These are phyloP conservation scores for Creontiades dilutus DNA, from an alignment of 2,888 invertebrate species.

Conservation along the genomic window DNA sequence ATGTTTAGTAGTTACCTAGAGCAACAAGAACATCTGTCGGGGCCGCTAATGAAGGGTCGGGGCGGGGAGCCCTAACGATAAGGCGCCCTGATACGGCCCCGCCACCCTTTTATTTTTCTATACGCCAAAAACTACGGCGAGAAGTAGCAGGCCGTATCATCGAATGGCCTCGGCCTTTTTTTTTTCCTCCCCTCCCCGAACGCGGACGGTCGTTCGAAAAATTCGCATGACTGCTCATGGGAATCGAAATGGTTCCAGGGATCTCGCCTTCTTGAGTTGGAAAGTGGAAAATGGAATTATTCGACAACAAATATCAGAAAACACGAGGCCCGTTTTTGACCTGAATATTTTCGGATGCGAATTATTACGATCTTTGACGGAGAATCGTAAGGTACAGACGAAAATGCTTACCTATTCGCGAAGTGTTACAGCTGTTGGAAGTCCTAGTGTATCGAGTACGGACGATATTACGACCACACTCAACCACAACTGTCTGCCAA, in stretches of 20 bases:
- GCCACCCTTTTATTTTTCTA: background rate
- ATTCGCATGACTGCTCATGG: constrained; percentile 52
- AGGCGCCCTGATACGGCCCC: constrained; percentile 6
- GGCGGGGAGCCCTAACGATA: background rate
- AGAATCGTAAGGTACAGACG: too few species aligned
- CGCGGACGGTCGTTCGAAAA: background rate
- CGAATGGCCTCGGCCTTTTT: background rate
- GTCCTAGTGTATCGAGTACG: too few species aligned
- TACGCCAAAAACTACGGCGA: background rate
- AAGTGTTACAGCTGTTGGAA: too few species aligned
- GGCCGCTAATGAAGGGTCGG: constrained; percentile 23
- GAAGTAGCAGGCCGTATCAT: background rate
- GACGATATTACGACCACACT: too few species aligned
- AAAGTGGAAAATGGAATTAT: background rate
- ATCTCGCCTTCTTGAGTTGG: background rate
- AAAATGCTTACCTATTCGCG: too few species aligned
- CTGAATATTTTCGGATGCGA: too few species aligned
- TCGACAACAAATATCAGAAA: background rate
- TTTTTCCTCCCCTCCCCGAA: background rate
- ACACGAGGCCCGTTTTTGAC: too few species aligned
- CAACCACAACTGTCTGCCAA: too few species aligned
- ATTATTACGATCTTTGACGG: too few species aligned
- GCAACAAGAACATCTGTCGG: constrained; percentile 38
- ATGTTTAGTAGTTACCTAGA: constrained; percentile 52
- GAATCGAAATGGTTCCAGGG: constrained; percentile 23